Conservation (phyloP, 2,888 invertebrate genomes). For the Rotaria socialis region DNA sequence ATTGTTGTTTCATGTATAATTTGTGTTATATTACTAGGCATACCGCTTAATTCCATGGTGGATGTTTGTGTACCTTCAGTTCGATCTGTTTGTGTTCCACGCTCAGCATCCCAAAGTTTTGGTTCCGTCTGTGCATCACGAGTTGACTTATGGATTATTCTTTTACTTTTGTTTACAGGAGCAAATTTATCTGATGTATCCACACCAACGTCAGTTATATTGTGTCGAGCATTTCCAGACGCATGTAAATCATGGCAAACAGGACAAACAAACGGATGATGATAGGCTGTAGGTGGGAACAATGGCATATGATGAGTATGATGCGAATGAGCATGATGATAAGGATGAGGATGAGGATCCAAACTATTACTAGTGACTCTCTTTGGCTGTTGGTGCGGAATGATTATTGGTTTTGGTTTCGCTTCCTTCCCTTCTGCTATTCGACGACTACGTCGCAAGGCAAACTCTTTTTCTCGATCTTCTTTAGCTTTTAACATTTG, state of each 20-base stretch:
- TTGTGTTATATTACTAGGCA: not conserved
- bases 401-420: not conserved
- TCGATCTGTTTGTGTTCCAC: not conserved
- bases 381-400: not conserved
- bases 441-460: not conserved
- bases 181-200: conserved; percentile 10
- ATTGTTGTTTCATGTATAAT: conserved; percentile 14
- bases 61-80: conserved; percentile 25
- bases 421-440: not conserved
- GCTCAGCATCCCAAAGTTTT: not conserved
- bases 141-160: no score
- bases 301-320: not conserved
- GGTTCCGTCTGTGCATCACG: no score
- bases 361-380: no score
- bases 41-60: not conserved
- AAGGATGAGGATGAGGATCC: not conserved
- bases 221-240: not conserved
- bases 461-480: not conserved
- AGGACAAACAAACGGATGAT: no score
- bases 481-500: not conserved
- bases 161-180: not conserved
- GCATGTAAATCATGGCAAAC: no score
- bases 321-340: not conserved
- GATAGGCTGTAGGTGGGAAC: not conserved
- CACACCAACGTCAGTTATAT: not conserved